Conservation (phyloP, 2,888 invertebrate species). For the Sericinus montela region DNA sequence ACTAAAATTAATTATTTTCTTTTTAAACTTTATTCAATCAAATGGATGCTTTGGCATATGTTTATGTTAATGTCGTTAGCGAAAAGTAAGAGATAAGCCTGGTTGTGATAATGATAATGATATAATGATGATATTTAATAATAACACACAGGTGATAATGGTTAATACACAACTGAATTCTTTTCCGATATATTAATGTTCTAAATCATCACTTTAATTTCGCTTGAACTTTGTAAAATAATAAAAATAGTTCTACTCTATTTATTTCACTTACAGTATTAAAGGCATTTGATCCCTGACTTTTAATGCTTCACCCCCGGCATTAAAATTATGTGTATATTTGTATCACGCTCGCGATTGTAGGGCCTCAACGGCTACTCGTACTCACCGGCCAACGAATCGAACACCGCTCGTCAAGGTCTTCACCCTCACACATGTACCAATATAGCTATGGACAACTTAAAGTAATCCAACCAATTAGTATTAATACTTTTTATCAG, state of each 20-base stretch:
- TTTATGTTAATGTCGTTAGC: no score
- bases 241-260: constrained; percentile 25
- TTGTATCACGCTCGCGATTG: constrained; percentile 78
- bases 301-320: constrained; percentile 79
- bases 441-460: constrained; percentile 23
- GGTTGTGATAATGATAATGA: no score
- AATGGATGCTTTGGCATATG: no score
- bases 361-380: constrained; percentile 64
- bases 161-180: no score
- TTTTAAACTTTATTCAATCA: no score
- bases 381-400: constrained; percentile 43
- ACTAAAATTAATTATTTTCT: no score
- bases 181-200: no score
- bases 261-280: constrained; percentile 45
- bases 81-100: no score
- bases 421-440: constrained; percentile 45
- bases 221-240: not conserved
- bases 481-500: no score
- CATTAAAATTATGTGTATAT: constrained; percentile 79
- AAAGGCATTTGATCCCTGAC: constrained; percentile 79
- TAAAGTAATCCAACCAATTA: not conserved
- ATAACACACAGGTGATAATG: no score
- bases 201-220: not conserved
- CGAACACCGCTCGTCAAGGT: constrained; percentile 63
- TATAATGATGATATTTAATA: no score